phyloP scores from a whole-genome alignment of 2,797 vertebrate genomes.

The Margarornis squamiger region DNA sequence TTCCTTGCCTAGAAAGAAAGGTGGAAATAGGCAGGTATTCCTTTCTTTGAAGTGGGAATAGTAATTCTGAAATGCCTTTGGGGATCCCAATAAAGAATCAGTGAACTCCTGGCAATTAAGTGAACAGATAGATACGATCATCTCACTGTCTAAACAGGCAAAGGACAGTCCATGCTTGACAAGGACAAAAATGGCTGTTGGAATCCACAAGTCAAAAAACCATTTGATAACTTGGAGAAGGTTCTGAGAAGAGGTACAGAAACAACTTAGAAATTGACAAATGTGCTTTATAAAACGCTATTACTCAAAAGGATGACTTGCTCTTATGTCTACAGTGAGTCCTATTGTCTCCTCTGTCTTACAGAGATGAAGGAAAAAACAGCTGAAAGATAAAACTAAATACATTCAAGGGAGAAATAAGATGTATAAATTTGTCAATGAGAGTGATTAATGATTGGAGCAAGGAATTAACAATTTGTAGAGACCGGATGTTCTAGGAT shows the following conservation, averaged over 20 bases:
- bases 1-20: background rate
- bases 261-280: background rate
- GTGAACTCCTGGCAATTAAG: background rate
- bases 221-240: background rate
- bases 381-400: background rate
- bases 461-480: background rate
- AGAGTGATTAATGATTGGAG: background rate
- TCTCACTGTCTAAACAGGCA: background rate
- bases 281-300: background rate
- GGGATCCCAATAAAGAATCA: background rate
- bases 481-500: background rate
- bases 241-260: background rate
- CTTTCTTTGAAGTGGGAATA: background rate
- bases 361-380: background rate
- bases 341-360: background rate
- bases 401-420: background rate
- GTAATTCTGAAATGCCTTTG: background rate
- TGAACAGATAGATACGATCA: background rate
- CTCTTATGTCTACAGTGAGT: background rate
- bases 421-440: background rate
- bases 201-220: background rate
- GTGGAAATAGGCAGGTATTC: background rate
- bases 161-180: background rate
- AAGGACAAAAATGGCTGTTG: background rate
- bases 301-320: background rate